Evolutionary conservation across 1,140 invertebrate genomes (phyloP).

Genomic region (Theocolax elegans): DNA sequence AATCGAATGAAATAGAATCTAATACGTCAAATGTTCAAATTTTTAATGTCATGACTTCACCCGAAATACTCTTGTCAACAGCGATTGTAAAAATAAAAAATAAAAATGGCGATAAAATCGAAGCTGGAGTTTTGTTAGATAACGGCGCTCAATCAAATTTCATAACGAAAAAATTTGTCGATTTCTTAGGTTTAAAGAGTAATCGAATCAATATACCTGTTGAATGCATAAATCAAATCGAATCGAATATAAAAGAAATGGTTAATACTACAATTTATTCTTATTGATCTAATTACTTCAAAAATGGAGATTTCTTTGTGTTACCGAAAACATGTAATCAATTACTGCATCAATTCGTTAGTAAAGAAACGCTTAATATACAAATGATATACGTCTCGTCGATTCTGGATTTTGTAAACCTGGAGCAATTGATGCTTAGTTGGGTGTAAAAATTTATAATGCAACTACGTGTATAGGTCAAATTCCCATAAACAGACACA

Average conservation of each 20-base stretch:
- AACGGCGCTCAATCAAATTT: too few relatives aligned
- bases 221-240: background rate
- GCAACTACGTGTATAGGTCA: background rate
- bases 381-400: background rate
- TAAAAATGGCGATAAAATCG: too few relatives aligned
- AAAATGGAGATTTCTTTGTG: background rate
- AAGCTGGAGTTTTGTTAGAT: too few relatives aligned
- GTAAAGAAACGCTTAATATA: background rate
- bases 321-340: background rate
- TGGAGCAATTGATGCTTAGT: background rate
- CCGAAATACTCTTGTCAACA: too few relatives aligned
- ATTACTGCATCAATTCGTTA: background rate
- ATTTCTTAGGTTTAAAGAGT: too few relatives aligned
- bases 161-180: too few relatives aligned
- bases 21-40: too few relatives aligned
- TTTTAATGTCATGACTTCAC: too few relatives aligned
- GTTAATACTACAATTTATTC: background rate
- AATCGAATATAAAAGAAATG: background rate
- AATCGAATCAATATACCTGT: background rate
- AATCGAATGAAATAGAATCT: too few relatives aligned
- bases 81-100: too few relatives aligned
- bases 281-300: background rate
- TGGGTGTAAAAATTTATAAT: background rate
- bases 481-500: background rate
- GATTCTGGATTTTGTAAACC: background rate